Conservation (phyloP, 2,888 invertebrate genomes). For the Ptychoptera albimana region DNA sequence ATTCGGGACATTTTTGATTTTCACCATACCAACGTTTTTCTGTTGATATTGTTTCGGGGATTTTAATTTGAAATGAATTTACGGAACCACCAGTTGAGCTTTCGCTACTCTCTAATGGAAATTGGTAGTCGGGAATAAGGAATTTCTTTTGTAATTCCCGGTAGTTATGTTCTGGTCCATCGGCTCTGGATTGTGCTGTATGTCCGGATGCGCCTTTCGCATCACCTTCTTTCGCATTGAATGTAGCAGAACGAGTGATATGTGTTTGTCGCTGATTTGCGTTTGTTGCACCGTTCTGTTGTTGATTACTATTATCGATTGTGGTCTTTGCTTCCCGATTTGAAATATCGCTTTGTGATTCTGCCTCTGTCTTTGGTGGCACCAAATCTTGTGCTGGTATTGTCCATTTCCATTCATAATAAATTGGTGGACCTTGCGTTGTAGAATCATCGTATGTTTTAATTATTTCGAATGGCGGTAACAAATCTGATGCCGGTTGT, state of each 20-base stretch:
- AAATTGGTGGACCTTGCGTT: slow-evolving; percentile 44
- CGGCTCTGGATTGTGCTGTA: slow-evolving; percentile 6
- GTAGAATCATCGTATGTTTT: slow-evolving; percentile 29
- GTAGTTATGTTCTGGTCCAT: slow-evolving; percentile 17
- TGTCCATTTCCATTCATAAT: slow-evolving; percentile 51
- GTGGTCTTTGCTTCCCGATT: not conserved
- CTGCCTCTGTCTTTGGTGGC: slow-evolving; percentile 32
- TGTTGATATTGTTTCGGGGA: slow-evolving; percentile 29
- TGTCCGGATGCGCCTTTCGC: not conserved
- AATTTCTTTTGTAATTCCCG: slow-evolving; percentile 42
- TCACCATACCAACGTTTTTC: slow-evolving; percentile 34
- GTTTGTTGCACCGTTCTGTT: not conserved
- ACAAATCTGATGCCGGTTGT: slow-evolving; percentile 26
- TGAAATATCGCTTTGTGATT: not conserved
- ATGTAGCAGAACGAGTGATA: slow-evolving; percentile 15
- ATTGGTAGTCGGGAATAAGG: slow-evolving; percentile 43
- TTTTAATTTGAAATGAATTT: slow-evolving; percentile 43
- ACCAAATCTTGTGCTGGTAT: slow-evolving; percentile 41
- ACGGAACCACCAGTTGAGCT: slow-evolving; percentile 39
- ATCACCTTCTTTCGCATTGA: not conserved
- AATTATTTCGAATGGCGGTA: slow-evolving; percentile 38
- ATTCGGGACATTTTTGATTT: slow-evolving; percentile 44
- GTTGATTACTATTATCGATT: slow-evolving; percentile 6
- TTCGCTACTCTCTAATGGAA: slow-evolving; percentile 35
- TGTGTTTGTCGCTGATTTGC: slow-evolving; percentile 6